Conservation (phyloP, 2,797 vertebrate genomes). For the Danionella dracula region DNA sequence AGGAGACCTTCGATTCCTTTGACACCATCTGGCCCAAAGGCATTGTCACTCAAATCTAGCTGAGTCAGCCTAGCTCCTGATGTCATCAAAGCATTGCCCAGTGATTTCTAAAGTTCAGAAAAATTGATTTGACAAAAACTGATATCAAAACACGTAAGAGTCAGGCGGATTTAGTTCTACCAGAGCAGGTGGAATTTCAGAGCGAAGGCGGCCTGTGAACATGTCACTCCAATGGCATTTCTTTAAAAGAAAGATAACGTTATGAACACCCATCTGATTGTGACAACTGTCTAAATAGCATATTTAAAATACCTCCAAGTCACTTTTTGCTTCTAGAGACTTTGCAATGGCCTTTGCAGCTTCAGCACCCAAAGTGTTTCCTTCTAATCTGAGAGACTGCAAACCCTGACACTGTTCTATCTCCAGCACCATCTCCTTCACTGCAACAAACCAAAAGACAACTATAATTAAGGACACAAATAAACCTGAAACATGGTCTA, state of each 20-base stretch:
- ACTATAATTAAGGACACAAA: too few relatives aligned
- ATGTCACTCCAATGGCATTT: conserved; percentile 95
- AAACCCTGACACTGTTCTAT: conserved; percentile 81
- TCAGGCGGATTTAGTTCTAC: conserved; percentile 57
- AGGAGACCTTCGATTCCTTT: conserved; percentile 85
- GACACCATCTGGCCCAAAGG: conserved; percentile 92
- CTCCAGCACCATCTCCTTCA: conserved; percentile 79
- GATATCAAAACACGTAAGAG: neutral
- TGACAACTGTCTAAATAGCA: neutral
- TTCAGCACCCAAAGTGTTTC: conserved; percentile 92
- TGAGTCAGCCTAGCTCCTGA: conserved; percentile 85
- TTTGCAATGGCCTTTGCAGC: conserved; percentile 89
- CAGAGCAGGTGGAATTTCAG: conserved; percentile 91
- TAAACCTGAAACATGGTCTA: neutral
- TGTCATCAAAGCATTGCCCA: conserved; percentile 80
- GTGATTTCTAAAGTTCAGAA: conserved; percentile 64
- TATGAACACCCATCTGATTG: conserved; percentile 10
- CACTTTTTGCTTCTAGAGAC: conserved; percentile 81
- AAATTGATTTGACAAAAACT: neutral
- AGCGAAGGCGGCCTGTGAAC: conserved; percentile 91
- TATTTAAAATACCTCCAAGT: conserved; percentile 77
- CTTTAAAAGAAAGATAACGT: conserved; percentile 56
- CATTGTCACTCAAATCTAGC: conserved; percentile 94
- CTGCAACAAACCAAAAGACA: conserved; percentile 57
- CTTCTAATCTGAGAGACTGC: conserved; percentile 84